Evolutionary conservation across 2,797 vertebrate species (phyloP).

Genomic region (Sparus aurata): DNA sequence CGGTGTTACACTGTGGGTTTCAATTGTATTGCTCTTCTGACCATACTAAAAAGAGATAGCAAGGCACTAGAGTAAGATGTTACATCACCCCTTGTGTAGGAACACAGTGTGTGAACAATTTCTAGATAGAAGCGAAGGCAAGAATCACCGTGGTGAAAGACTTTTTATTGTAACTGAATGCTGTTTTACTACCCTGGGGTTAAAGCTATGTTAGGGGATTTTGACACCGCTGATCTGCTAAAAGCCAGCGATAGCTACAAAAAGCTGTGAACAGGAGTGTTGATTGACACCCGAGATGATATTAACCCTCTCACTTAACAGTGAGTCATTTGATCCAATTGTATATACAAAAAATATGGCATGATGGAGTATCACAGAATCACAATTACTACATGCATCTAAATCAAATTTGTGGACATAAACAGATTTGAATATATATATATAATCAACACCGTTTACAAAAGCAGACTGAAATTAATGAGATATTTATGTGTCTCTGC

Average conservation of each 20-base stretch:
- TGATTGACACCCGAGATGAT: conserved; percentile 11
- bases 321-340: conserved; percentile 12
- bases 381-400: not conserved
- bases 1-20: not conserved
- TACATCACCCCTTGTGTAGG: conserved; percentile 33
- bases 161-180: not conserved
- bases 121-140: conserved; percentile 15
- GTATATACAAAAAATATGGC: not conserved
- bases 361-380: not conserved
- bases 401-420: not conserved
- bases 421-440: not conserved
- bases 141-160: conserved; percentile 4
- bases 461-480: too few species aligned
- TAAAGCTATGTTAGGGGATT: conserved; percentile 8
- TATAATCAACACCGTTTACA: too few species aligned
- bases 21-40: not conserved
- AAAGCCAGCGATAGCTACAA: not conserved
- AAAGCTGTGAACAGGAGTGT: conserved; percentile 1
- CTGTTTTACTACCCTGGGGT: conserved; percentile 5
- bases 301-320: not conserved
- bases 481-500: not conserved
- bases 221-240: conserved; percentile 3
- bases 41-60: conserved; percentile 15
- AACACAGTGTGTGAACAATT: conserved; percentile 10
- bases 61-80: conserved; percentile 18